Percentiles rank a stretch among this genome's conserved stretches.
These are phyloP conservation scores for Bucco capensis DNA, from an alignment of 2,113 vertebrate species.

Conservation along the genomic window DNA sequence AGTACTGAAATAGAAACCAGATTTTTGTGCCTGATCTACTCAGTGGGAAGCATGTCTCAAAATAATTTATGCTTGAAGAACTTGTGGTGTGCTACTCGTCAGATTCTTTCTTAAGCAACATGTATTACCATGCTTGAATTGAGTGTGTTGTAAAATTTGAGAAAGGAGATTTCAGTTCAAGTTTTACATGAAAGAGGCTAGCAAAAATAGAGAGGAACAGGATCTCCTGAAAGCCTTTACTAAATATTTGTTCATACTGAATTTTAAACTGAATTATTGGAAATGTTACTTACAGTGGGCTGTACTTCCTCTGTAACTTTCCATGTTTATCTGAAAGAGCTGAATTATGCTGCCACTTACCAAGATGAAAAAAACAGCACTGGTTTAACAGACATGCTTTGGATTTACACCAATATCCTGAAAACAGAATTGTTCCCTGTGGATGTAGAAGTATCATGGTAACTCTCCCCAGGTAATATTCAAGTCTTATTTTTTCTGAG, in stretches of 20 bases:
- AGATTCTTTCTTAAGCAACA: background rate
- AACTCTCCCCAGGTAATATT: background rate
- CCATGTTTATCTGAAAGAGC: background rate
- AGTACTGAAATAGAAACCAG: background rate
- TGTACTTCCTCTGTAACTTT: background rate
- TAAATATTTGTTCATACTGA: background rate
- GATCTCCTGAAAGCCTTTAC: background rate
- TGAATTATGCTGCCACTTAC: background rate
- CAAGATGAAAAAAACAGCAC: background rate
- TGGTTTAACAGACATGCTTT: background rate
- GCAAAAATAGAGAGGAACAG: background rate
- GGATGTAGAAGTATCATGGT: background rate
- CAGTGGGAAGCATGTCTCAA: background rate
- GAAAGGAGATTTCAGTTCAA: background rate
- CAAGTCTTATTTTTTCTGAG: background rate
- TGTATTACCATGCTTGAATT: background rate
- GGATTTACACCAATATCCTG: background rate
- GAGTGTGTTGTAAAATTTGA: background rate
- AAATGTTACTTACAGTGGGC: background rate
- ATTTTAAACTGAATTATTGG: background rate
- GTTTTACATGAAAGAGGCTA: background rate
- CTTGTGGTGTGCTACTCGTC: fast-evolving
- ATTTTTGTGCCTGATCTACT: background rate
- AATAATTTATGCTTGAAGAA: background rate
- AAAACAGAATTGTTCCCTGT: background rate